A percentile compares a stretch with the other conserved stretches of the same genome.
phyloP scores from a whole-genome alignment of 2,888 invertebrate species.

The Antheraea yamamai region DNA sequence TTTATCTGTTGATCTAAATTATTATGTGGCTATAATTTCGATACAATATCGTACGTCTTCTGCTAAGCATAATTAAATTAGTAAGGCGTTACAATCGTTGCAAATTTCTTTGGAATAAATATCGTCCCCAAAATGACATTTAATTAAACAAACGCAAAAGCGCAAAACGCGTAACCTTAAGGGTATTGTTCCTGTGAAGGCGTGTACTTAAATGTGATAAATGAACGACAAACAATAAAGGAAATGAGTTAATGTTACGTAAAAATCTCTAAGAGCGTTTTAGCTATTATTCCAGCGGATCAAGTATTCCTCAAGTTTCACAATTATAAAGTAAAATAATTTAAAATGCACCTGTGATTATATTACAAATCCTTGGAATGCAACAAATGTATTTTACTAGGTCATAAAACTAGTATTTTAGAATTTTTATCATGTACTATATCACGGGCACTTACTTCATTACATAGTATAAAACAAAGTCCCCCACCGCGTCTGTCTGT shows the following conservation, averaged over 20 bases:
- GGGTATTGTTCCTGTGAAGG: constrained; percentile 9
- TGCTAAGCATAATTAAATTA: neutral
- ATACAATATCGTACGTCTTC: neutral
- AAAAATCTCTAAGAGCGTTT: too few species aligned
- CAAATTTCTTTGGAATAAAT: constrained; percentile 11
- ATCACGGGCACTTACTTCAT: neutral
- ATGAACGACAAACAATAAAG: neutral
- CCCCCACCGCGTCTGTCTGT: too few species aligned
- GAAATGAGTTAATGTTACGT: too few species aligned
- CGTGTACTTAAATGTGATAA: constrained; percentile 1
- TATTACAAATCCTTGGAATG: neutral
- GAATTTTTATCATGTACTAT: neutral
- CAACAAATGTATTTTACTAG: neutral
- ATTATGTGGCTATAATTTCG: neutral
- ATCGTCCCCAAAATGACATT: constrained; percentile 12
- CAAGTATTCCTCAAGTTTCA: too few species aligned
- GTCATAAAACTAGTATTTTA: neutral
- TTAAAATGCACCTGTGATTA: neutral
- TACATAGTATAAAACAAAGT: too few species aligned
- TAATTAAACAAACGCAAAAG: constrained; percentile 19
- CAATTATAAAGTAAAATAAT: neutral
- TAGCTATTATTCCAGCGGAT: too few species aligned
- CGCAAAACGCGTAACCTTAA: constrained; percentile 19
- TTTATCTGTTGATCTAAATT: neutral
- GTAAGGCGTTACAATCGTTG: neutral